These are phyloP conservation scores for Philopotamus ludificatus DNA, from an alignment of 1,140 invertebrate genomes.

Conservation along the genomic window DNA sequence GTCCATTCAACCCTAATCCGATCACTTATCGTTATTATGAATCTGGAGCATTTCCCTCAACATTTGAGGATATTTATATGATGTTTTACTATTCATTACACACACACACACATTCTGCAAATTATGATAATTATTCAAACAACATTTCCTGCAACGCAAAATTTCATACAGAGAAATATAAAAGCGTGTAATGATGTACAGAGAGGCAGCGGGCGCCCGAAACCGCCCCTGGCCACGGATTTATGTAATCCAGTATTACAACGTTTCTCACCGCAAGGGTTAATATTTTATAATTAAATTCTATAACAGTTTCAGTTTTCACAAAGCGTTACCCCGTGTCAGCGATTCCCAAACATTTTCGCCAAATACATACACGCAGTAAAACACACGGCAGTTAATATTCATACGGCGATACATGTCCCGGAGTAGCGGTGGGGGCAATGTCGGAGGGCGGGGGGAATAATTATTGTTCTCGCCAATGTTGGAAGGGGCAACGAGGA, in stretches of 20 bases:
- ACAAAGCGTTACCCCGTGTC: conserved; percentile 24
- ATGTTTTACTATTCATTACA: no score
- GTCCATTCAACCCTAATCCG: no score
- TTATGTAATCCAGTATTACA: conserved; percentile 19
- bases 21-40: no score
- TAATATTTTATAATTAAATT: conserved; percentile 38
- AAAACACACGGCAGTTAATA: conserved; percentile 29
- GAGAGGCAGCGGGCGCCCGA: background rate
- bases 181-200: conserved; percentile 23
- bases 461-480: conserved; percentile 39
- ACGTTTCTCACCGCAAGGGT: background rate
- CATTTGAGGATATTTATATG: no score
- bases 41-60: no score
- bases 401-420: conserved; percentile 18
- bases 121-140: no score
- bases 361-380: conserved; percentile 1
- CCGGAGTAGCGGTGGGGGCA: no score
- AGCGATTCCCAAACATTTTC: conserved; percentile 28
- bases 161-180: no score
- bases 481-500: conserved; percentile 15
- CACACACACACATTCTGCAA: no score
- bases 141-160: no score
- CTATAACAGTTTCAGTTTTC: conserved; percentile 35
- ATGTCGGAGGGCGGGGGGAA: no score
- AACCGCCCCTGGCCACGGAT: conserved; percentile 13